Evolutionary conservation across 2,888 invertebrate genomes (phyloP).

Genomic region (Tholera decimalis): DNA sequence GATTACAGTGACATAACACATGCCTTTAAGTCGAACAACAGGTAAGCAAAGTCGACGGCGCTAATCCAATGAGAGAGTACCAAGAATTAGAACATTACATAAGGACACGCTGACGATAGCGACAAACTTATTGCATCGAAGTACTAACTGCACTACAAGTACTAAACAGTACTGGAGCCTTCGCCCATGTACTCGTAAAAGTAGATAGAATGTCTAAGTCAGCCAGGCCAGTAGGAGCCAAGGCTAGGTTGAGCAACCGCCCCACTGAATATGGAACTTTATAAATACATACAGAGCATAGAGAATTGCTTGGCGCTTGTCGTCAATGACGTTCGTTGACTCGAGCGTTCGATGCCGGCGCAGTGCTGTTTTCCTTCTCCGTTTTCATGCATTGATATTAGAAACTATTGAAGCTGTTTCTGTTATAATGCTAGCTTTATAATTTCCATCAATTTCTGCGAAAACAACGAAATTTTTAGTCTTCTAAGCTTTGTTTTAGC

Average conservation of each 20-base stretch:
- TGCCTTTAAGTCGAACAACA: slow-evolving; percentile 51
- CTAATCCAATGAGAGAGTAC: slow-evolving; percentile 78
- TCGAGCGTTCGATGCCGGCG: slow-evolving; percentile 90
- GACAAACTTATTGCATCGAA: slow-evolving; percentile 78
- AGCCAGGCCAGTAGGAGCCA: slow-evolving; percentile 91
- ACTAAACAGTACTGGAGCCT: slow-evolving; percentile 85
- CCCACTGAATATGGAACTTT: slow-evolving; percentile 74
- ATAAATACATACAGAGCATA: slow-evolving; percentile 64
- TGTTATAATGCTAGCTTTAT: slow-evolving; percentile 68
- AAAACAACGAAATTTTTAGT: slow-evolving; percentile 17
- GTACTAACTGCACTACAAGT: slow-evolving; percentile 79
- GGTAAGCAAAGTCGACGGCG: slow-evolving; percentile 47
- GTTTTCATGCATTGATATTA: slow-evolving; percentile 91
- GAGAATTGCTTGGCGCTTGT: slow-evolving; percentile 66
- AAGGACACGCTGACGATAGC: slow-evolving; percentile 73
- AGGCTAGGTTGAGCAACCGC: slow-evolving; percentile 85
- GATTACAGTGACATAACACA: slow-evolving; percentile 39
- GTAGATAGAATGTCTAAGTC: slow-evolving; percentile 92
- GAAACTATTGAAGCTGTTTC: slow-evolving; percentile 85
- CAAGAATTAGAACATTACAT: slow-evolving; percentile 80
- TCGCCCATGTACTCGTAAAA: slow-evolving; percentile 90
- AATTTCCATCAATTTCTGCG: slow-evolving; percentile 50
- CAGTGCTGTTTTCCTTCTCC: slow-evolving; percentile 91
- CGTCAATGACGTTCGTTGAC: slow-evolving; percentile 91
- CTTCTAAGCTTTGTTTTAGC: background rate